Base-by-base conservation (phyloP, 2,113 vertebrate genomes). In the Sinosuthora webbiana region DNA sequence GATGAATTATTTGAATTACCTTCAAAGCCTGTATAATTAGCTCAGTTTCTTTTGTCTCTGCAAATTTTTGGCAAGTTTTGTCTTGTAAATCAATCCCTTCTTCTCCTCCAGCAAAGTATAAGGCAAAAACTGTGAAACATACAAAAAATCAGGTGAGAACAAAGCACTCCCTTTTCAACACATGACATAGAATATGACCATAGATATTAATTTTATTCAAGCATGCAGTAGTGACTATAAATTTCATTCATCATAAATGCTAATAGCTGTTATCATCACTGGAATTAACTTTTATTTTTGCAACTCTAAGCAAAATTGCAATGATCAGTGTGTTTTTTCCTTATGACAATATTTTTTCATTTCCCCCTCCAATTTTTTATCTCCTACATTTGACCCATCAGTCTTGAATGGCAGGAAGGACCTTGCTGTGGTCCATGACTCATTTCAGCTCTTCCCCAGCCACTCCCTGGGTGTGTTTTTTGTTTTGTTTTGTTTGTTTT, bases 341-440 rank as follows among this genome's bases (percentile, higher is more conserved):
- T 85, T 94, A 75, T 75, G 88, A 95, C 70, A 88, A 56, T 73
- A 75, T 85, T 96, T 79, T 75, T 97, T 92, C 78, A 93, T 93
- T 56, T 97, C 42, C 31, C 33, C 47, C 53, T 95, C 83, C 85
- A 80, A 35, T 89, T 97, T 97, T 97, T 95, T 88, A 96, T 97
- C 93, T 97, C 89, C 82, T 92, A 37, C 33, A 27, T 55, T 97
- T 96, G 95, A 87, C 92, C 95, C 92, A 82, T 83, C 77, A 87
- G n/a, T 9, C 68, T 31, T 70, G 64, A 96, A 81, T 57, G 90
- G 94, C 94, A 97, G 93, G 93, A 97, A 97, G 81, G 64, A 37
- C 96, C 97, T 98, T 97, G 74, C 95, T 98, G 97, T 95, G 96
- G 96, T 95, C 73, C 50, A 7, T 98, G 97, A 98, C 92, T 98